Conservation (phyloP, 2,888 invertebrate genomes). For the Agriopis leucophaearia region DNA sequence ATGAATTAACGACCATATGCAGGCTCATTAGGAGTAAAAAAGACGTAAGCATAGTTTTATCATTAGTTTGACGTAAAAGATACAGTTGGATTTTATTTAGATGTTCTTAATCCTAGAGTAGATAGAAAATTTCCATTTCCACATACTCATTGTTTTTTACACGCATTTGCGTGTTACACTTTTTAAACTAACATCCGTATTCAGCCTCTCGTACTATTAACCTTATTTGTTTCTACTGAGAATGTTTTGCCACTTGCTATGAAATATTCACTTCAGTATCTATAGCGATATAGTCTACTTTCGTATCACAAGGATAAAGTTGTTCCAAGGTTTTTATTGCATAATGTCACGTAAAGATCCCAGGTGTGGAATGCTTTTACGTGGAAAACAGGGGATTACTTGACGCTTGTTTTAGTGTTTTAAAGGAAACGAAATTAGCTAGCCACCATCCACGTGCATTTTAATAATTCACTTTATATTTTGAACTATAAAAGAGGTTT, state of each 20-base stretch:
- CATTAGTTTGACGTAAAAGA: background rate
- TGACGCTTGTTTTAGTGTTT: constrained; percentile 69
- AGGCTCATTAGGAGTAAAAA: background rate
- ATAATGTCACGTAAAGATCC: constrained; percentile 78
- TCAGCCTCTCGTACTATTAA: constrained; percentile 79
- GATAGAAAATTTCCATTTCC: background rate
- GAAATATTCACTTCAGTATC: constrained; percentile 49
- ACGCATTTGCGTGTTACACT: constrained; percentile 76
- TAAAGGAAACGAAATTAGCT: constrained; percentile 62
- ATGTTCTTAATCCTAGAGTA: background rate
- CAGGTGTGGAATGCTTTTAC: constrained; percentile 82
- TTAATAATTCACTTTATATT: constrained; percentile 32
- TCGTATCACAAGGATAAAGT: constrained; percentile 46
- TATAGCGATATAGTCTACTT: constrained; percentile 44
- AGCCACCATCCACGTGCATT: constrained; percentile 49
- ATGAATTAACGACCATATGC: too few species aligned
- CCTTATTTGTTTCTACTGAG: constrained; percentile 64
- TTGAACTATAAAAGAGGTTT: constrained; percentile 3
- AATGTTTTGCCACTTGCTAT: constrained; percentile 38
- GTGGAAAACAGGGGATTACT: constrained; percentile 73
- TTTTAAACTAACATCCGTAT: constrained; percentile 68
- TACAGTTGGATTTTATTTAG: background rate
- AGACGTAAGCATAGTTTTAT: background rate
- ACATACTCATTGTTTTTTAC: constrained; percentile 29
- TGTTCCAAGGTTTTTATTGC: constrained; percentile 71